phyloP scores from a whole-genome alignment of 2,888 invertebrate genomes.

The Drosophila formosana region DNA sequence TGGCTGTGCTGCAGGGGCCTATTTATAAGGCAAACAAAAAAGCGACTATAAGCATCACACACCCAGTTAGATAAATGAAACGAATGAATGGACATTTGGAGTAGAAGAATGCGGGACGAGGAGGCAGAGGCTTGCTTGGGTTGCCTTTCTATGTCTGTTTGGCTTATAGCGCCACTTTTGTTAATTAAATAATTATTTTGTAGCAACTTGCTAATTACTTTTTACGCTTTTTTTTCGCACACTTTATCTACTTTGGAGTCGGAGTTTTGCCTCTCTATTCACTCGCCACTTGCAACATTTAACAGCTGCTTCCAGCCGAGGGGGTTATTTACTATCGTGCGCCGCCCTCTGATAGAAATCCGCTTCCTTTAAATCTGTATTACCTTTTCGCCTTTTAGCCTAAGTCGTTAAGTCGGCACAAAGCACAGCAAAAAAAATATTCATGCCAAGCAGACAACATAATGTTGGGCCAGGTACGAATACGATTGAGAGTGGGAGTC shows the following conservation, averaged over 20 bases:
- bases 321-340: conserved; percentile 15
- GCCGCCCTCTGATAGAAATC: conserved; percentile 45
- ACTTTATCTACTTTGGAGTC: conserved; percentile 19
- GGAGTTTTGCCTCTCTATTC: conserved; percentile 43
- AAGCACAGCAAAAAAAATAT: conserved; percentile 5
- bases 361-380: conserved; percentile 26
- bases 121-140: conserved; percentile 6
- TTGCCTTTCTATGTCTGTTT: conserved; percentile 6
- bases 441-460: conserved; percentile 10
- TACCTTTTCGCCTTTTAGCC: conserved; percentile 24
- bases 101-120: conserved; percentile 44
- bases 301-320: conserved; percentile 24
- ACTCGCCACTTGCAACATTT: conserved; percentile 59
- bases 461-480: conserved; percentile 26
- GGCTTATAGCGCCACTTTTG: conserved; percentile 57
- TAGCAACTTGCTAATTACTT: conserved; percentile 77
- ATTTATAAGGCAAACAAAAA: conserved; percentile 58
- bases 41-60: conserved; percentile 32
- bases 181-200: conserved; percentile 82
- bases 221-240: conserved; percentile 43
- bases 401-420: conserved; percentile 3
- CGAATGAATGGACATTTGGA: conserved; percentile 74
- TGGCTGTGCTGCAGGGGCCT: conserved; percentile 28
- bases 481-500: background rate
- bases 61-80: conserved; percentile 65